Evolutionary conservation across 1,140 invertebrate species (phyloP), one percentile per base, ranked within the genome.

Genomic region (Hestina assimilis): DNA sequence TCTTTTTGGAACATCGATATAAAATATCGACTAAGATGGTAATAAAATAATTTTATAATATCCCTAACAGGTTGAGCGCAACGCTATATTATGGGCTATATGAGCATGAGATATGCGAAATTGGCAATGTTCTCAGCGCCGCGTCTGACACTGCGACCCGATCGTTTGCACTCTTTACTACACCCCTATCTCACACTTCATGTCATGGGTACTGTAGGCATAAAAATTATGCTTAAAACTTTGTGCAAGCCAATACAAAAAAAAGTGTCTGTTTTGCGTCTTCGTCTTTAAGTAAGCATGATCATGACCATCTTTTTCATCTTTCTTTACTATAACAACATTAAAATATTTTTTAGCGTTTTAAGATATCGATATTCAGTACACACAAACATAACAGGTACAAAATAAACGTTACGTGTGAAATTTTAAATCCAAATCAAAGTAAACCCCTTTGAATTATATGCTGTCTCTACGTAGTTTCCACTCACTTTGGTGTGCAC

Each of bases 131-230:
- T 75, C 72, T 72, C 72, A 72, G 57, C 72, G 65, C 69, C 69
- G 63, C 68, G 69, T 56, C 77, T 82, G 79, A 83, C 78, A 81
- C 70, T 72, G 75, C 70, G 73, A 69, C 75, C 75, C 71, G 80
- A 60, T 83, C 83, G 83, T 85, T 85, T 83, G 80, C 80, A 85
- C 84, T 85, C 79, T 84, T 85, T 85, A 85, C 76, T 75, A 69
- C 80, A 76, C 72, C 79, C 79, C 75, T 67, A 76, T 78, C 81
- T 78, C 79, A 77, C 79, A 83, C 76, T 64, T 83, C 79, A 79
- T 72, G 56, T 64, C 55, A 63, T 56, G 23, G 19, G 73, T 78
- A 87, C 58, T 17, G 75, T 69, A 3, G 26, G 69, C 66, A 83
- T 61, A 75, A 72, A 52, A 59, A 29, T 46, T n/a, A n/a, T n/a